Evolutionary conservation across 2,113 vertebrate species (phyloP).

Genomic region (Bungarus multicinctus): DNA sequence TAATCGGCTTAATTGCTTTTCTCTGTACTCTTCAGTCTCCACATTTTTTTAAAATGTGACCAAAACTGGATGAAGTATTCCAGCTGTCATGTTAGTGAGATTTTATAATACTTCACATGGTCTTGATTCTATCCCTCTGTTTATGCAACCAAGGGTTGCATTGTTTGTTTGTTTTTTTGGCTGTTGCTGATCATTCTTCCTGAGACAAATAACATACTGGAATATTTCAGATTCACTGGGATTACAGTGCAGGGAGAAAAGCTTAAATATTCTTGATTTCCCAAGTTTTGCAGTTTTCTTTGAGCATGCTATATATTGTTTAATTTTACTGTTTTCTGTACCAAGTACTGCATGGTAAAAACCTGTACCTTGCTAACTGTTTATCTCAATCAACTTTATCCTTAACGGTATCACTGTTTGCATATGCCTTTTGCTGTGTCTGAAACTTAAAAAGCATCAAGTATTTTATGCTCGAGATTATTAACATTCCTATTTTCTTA

Average conservation of each 20-base stretch:
- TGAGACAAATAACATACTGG: background rate
- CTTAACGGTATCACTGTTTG: background rate
- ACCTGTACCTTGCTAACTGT: background rate
- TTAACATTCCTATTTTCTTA: background rate
- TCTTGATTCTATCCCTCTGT: background rate
- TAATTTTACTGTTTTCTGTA: background rate
- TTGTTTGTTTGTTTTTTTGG: background rate
- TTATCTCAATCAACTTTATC: background rate
- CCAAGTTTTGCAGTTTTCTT: background rate
- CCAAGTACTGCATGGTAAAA: background rate
- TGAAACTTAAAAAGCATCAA: background rate
- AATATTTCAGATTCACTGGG: background rate
- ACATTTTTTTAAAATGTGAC: background rate
- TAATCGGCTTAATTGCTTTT: background rate
- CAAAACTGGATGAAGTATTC: background rate
- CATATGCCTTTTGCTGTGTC: background rate
- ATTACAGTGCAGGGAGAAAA: background rate
- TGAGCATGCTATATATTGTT: background rate
- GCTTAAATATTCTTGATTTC: background rate
- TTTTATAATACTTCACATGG: background rate
- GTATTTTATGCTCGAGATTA: background rate
- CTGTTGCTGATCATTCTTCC: background rate
- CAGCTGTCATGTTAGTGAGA: background rate
- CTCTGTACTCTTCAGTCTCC: background rate
- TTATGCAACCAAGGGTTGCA: background rate